A percentile compares a stretch with the other conserved stretches of the same genome.
Conservation (phyloP, 2,113 vertebrate genomes). For the Sialia sialis region DNA sequence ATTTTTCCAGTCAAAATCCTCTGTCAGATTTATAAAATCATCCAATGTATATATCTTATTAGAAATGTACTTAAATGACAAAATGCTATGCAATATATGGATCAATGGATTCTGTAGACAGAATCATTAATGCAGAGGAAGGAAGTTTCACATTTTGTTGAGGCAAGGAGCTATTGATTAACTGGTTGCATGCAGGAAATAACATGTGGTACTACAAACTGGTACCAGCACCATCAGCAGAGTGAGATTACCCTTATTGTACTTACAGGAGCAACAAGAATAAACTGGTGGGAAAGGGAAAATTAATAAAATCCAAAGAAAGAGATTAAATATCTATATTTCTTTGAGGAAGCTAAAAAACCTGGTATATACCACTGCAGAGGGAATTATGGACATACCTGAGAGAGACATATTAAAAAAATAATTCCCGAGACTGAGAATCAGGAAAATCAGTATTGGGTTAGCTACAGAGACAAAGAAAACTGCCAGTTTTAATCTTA, state of each 20-base stretch:
- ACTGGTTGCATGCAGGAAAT: background rate
- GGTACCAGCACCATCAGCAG: background rate
- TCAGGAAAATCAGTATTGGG: background rate
- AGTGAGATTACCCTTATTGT: background rate
- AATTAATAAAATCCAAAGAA: background rate
- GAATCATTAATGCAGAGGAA: background rate
- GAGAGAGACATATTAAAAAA: background rate
- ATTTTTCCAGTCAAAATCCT: background rate
- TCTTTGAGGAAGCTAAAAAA: background rate
- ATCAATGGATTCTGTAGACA: background rate
- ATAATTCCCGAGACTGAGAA: background rate
- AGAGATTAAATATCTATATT: background rate
- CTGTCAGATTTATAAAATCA: background rate
- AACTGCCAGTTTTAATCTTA: background rate
- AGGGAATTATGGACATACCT: background rate
- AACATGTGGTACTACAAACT: background rate
- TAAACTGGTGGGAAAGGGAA: background rate
- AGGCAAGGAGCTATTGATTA: background rate
- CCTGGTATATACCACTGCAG: background rate
- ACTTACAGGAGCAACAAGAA: background rate
- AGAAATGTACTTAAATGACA: background rate
- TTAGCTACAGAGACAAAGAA: background rate
- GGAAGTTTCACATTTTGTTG: background rate
- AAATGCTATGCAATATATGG: background rate
- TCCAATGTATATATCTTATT: background rate